A percentile compares a stretch with the other conserved stretches of the same genome.
Conservation (phyloP, 1,140 invertebrate species). For the Goniozus legneri region DNA sequence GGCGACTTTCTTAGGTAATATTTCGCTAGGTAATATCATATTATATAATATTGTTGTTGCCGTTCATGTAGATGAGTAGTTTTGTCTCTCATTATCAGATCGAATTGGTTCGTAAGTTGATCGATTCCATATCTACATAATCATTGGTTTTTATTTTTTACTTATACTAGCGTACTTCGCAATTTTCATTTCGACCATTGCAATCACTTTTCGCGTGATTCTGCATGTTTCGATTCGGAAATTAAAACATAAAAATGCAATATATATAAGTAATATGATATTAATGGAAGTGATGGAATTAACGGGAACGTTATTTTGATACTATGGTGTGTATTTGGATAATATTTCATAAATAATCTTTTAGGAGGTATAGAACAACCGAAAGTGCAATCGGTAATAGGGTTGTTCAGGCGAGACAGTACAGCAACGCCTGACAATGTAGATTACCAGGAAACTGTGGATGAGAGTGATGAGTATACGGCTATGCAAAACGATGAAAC, state of each 20-base stretch:
- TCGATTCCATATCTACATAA: too few species aligned
- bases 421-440: slow-evolving; percentile 34
- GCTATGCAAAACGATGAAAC: slow-evolving; percentile 32
- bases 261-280: slow-evolving; percentile 1
- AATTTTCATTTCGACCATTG: too few species aligned
- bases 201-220: too few species aligned
- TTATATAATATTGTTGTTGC: too few species aligned
- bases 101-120: too few species aligned
- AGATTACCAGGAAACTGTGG: slow-evolving; percentile 36
- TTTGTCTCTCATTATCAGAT: too few species aligned
- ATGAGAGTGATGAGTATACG: slow-evolving; percentile 42
- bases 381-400: slow-evolving; percentile 53
- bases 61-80: too few species aligned
- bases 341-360: slow-evolving; percentile 25
- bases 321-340: slow-evolving; percentile 1
- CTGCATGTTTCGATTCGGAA: too few species aligned
- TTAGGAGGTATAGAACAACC: slow-evolving; percentile 54
- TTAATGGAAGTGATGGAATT: neutral
- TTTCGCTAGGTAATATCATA: too few species aligned
- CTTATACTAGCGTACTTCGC: too few species aligned
- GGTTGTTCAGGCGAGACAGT: slow-evolving; percentile 52
- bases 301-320: neutral
- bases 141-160: too few species aligned
- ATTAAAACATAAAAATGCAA: neutral
- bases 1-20: slow-evolving; percentile 84